These are phyloP conservation scores for Meandrusa payeni DNA, from an alignment of 2,888 invertebrate genomes.

Conservation along the genomic window DNA sequence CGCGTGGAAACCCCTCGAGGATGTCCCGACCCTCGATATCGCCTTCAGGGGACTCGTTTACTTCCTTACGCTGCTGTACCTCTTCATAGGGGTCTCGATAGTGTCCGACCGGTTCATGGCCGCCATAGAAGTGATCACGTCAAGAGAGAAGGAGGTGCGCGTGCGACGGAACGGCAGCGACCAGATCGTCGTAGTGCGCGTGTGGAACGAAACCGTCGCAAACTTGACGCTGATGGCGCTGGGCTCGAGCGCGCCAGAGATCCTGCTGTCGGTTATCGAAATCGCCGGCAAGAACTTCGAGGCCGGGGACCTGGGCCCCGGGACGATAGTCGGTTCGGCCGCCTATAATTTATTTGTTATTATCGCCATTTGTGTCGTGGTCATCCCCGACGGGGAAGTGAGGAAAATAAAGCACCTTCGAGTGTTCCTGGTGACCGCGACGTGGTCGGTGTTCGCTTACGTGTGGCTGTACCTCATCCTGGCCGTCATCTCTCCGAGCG, in stretches of 20 bases:
- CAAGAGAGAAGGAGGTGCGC: conserved; percentile 96
- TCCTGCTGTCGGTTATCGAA: conserved; percentile 97
- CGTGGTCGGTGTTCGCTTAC: conserved; percentile 99
- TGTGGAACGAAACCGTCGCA: conserved; percentile 99
- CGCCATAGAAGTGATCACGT: conserved; percentile 99
- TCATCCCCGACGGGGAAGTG: conserved; percentile 94
- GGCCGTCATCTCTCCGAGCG: conserved; percentile 91
- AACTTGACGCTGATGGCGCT: conserved; percentile 99
- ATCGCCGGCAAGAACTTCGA: conserved; percentile 97
- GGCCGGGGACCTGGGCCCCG: conserved; percentile 98
- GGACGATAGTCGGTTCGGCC: conserved; percentile 99
- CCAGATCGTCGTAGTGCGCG: conserved; percentile 94
- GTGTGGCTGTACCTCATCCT: conserved; percentile 98
- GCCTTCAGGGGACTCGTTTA: conserved; percentile 94
- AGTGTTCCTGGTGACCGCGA: conserved; percentile 98
- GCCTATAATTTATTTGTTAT: conserved; percentile 99
- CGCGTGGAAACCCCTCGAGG: conserved; percentile 91
- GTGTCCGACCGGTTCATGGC: conserved; percentile 99
- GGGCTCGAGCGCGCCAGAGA: conserved; percentile 99
- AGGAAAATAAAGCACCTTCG: conserved; percentile 97
- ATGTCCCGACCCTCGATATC: conserved; percentile 88
- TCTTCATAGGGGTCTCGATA: conserved; percentile 99
- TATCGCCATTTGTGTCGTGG: conserved; percentile 95
- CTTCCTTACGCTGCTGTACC: conserved; percentile 92
- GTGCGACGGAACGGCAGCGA: conserved; percentile 94